Evolutionary conservation across 2,797 vertebrate species (phyloP).

Genomic region (Carapus acus): DNA sequence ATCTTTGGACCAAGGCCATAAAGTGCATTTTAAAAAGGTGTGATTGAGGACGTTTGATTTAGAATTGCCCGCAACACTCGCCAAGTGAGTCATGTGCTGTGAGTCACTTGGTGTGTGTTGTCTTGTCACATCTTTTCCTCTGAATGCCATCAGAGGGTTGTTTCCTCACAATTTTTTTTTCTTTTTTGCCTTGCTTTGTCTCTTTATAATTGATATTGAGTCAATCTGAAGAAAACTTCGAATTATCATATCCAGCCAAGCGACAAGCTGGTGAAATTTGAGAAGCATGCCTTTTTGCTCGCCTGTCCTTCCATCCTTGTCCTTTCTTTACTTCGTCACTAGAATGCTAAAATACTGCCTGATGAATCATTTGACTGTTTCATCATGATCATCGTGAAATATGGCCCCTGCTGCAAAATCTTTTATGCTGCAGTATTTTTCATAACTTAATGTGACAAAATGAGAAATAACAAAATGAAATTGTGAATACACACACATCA

Average conservation of each 20-base stretch:
- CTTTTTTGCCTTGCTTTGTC: constrained; percentile 40
- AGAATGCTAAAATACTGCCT: constrained; percentile 36
- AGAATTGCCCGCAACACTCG: not conserved
- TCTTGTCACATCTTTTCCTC: too few relatives aligned
- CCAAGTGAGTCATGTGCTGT: not conserved
- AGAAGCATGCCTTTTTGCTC: constrained; percentile 19
- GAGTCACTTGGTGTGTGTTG: too few relatives aligned
- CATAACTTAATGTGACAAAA: constrained; percentile 21
- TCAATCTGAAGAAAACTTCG: constrained; percentile 56
- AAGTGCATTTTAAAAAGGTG: constrained; percentile 27
- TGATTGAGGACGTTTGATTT: constrained; percentile 27
- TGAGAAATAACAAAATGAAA: constrained; percentile 12
- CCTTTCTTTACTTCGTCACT: constrained; percentile 46
- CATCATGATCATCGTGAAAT: constrained; percentile 26
- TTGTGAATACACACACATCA: too few relatives aligned
- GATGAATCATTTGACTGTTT: constrained; percentile 43
- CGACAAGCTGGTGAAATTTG: constrained; percentile 49
- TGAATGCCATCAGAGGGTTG: too few relatives aligned
- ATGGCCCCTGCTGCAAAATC: constrained; percentile 10
- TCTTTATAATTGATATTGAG: constrained; percentile 50
- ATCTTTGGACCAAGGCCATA: constrained; percentile 33
- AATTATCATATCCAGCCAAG: constrained; percentile 42
- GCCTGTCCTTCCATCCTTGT: constrained; percentile 30
- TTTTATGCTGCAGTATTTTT: constrained; percentile 32
- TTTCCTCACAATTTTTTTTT: constrained; percentile 21